Percentiles rank a stretch among this genome's conserved stretches.
phyloP scores from a whole-genome alignment of 2,888 invertebrate genomes.

The Sarcophaga caerulescens region DNA sequence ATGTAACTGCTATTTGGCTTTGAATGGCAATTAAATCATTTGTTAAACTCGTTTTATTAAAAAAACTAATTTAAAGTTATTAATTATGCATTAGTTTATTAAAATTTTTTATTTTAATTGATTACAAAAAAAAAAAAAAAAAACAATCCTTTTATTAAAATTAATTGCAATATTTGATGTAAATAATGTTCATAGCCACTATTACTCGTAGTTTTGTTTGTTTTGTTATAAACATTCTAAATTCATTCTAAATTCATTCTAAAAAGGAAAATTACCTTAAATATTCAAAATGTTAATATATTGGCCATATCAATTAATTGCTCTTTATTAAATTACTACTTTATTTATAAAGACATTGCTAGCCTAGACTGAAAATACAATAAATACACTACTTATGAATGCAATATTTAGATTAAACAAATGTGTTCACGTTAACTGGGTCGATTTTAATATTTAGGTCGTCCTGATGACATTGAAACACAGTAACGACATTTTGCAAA shows the following conservation, averaged over 20 bases:
- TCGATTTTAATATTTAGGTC: too few relatives aligned
- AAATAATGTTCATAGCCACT: background rate
- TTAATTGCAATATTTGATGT: background rate
- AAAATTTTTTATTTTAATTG: slow-evolving; percentile 12
- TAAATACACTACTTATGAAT: too few relatives aligned
- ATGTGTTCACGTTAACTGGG: too few relatives aligned
- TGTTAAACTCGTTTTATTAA: background rate
- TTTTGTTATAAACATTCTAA: slow-evolving; percentile 13
- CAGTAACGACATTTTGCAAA: too few relatives aligned
- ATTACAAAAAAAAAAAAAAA: background rate
- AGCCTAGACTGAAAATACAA: too few relatives aligned
- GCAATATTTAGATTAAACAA: too few relatives aligned
- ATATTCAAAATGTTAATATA: slow-evolving; percentile 40
- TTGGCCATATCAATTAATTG: too few relatives aligned
- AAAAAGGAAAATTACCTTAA: slow-evolving; percentile 21
- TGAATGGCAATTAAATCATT: background rate
- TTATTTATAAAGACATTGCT: too few relatives aligned
- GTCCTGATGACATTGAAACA: too few relatives aligned
- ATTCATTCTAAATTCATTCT: slow-evolving; percentile 27
- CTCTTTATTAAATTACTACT: too few relatives aligned
- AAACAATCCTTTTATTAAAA: slow-evolving; percentile 10
- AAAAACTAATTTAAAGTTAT: too few relatives aligned
- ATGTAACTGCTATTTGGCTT: too few relatives aligned
- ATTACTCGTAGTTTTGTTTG: background rate
- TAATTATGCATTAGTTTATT: background rate